Conservation (phyloP, 2,113 vertebrate species). For the Burhinus oedicnemus region DNA sequence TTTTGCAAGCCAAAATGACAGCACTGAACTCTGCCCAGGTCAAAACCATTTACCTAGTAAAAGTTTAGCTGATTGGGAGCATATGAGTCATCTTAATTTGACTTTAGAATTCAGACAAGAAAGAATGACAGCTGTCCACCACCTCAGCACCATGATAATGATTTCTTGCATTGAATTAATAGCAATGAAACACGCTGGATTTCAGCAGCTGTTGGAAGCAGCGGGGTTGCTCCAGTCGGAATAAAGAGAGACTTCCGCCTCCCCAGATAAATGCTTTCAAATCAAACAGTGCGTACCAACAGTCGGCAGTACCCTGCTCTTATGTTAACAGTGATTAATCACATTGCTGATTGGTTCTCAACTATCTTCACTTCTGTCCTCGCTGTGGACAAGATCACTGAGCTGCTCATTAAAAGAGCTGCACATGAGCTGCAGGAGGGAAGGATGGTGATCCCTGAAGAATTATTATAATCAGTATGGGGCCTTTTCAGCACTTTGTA, state of each 20-base stretch:
- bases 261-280: slow-evolving; percentile 36
- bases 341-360: slow-evolving; percentile 44
- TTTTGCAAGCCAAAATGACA: slow-evolving; percentile 26
- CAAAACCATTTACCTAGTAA: slow-evolving; percentile 44
- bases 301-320: slow-evolving; percentile 1
- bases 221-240: slow-evolving; percentile 36
- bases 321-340: slow-evolving; percentile 70
- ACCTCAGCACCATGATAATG: slow-evolving; percentile 48
- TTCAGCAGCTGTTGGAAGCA: slow-evolving; percentile 71
- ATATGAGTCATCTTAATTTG: slow-evolving; percentile 27
- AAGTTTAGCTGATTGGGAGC: slow-evolving; percentile 16
- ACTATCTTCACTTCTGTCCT: slow-evolving; percentile 6
- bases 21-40: slow-evolving; percentile 18
- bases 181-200: slow-evolving; percentile 66
- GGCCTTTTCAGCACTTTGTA: slow-evolving; percentile 24
- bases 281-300: slow-evolving; percentile 44
- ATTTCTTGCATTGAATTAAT: slow-evolving; percentile 69
- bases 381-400: neutral
- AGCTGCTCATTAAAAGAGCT: slow-evolving; percentile 51
- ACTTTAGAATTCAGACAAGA: slow-evolving; percentile 43
- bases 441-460: neutral
- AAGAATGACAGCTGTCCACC: slow-evolving; percentile 22
- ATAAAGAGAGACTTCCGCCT: slow-evolving; percentile 19
- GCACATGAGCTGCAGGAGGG: neutral
- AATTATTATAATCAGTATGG: slow-evolving; percentile 31